These are phyloP conservation scores for Hirtodrosophila alboralis DNA, from an alignment of 2,888 invertebrate genomes.

Conservation along the genomic window DNA sequence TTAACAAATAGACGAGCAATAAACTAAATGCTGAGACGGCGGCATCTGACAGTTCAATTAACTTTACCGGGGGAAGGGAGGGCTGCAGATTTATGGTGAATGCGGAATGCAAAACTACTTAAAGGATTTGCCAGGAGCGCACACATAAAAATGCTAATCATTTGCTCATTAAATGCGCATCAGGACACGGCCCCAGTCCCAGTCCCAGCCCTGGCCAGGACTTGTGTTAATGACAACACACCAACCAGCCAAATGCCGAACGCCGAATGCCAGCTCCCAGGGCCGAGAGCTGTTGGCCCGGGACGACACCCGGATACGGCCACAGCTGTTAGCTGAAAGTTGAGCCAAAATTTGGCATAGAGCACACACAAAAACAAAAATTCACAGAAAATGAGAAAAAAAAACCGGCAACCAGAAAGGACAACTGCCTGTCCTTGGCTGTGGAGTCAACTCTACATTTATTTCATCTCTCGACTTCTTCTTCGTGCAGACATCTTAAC, in stretches of 20 bases:
- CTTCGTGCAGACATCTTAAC: conserved; percentile 43
- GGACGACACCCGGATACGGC: conserved; percentile 21
- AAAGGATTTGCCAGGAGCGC: conserved; percentile 27
- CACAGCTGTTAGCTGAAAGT: conserved; percentile 59
- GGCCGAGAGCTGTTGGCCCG: too few relatives aligned
- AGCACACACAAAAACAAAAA: conserved; percentile 30
- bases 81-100: conserved; percentile 19
- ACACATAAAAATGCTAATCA: conserved; percentile 69
- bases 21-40: conserved; percentile 23
- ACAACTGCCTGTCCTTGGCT: conserved; percentile 27
- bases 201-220: background rate
- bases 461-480: conserved; percentile 1
- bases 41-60: conserved; percentile 51
- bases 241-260: too few relatives aligned
- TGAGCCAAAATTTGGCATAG: conserved; percentile 53
- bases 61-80: conserved; percentile 7
- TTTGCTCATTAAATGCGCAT: conserved; percentile 75
- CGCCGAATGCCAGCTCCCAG: conserved; percentile 1
- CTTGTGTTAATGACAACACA: conserved; percentile 63
- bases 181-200: too few relatives aligned
- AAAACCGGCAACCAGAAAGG: conserved; percentile 14
- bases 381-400: background rate
- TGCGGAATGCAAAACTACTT: conserved; percentile 38
- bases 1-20: conserved; percentile 36
- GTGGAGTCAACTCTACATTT: conserved; percentile 5